These are phyloP conservation scores for Varecia variegata DNA, from an alignment of 2,797 vertebrate species.

Conservation along the genomic window DNA sequence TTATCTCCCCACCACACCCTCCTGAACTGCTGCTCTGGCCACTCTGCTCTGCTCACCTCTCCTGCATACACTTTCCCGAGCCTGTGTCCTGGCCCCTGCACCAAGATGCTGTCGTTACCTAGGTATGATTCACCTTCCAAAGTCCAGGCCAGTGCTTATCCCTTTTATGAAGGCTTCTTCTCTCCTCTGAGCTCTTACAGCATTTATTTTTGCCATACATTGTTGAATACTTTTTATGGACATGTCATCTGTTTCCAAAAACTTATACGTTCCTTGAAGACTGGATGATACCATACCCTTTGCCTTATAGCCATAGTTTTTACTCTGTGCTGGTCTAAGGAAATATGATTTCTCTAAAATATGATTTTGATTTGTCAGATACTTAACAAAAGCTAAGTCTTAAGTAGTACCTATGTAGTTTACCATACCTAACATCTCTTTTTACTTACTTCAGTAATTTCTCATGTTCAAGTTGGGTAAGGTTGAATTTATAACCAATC, in stretches of 20 bases:
- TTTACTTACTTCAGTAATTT: neutral
- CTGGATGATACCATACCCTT: neutral
- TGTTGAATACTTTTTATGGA: neutral
- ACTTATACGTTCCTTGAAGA: neutral
- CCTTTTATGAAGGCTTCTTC: neutral
- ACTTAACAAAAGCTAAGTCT: neutral
- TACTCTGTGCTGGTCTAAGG: neutral
- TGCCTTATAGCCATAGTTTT: neutral
- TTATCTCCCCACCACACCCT: neutral
- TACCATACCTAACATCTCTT: neutral
- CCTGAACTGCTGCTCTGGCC: neutral
- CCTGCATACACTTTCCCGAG: neutral
- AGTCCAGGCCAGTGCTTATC: neutral
- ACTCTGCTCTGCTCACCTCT: neutral
- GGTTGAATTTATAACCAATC: neutral
- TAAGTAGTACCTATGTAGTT: neutral
- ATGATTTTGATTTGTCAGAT: neutral
- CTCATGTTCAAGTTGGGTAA: rapidly evolving
- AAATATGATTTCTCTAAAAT: constrained; percentile 12
- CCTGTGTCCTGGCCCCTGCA: too few relatives aligned
- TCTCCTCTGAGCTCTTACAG: neutral
- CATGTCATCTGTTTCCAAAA: neutral
- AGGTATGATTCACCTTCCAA: neutral
- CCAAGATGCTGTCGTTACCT: neutral
- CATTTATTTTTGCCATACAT: neutral